Percentiles rank a stretch among this genome's conserved stretches.
Conservation (phyloP, 2,888 invertebrate genomes). For the Fissipunctia ypsillon region DNA sequence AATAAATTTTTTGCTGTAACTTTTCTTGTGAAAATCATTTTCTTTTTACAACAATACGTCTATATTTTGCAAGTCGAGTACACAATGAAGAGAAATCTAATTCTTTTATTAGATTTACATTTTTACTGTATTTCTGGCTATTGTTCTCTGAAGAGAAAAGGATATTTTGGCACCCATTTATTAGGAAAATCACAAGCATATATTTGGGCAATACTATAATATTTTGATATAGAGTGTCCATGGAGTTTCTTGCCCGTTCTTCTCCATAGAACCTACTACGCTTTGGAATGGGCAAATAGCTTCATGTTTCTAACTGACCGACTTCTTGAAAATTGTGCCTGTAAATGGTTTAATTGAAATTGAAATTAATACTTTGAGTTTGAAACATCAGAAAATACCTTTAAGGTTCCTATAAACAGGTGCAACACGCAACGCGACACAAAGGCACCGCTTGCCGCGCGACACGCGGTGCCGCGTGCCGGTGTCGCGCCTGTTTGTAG, state of each 20-base stretch:
- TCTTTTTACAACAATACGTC: neutral
- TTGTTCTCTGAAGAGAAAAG: neutral
- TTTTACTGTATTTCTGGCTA: neutral
- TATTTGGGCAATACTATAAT: neutral
- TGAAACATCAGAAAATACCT: neutral
- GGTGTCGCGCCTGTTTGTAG: too few relatives aligned
- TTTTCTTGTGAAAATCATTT: conserved; percentile 19
- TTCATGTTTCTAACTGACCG: neutral
- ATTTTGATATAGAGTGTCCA: neutral
- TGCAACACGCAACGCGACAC: too few relatives aligned
- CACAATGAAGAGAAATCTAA: neutral
- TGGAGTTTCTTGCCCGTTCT: neutral
- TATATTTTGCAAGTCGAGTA: neutral
- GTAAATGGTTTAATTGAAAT: neutral
- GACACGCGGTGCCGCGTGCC: too few relatives aligned
- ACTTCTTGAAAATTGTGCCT: neutral
- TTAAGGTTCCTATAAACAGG: too few relatives aligned
- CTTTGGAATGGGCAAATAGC: neutral
- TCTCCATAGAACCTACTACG: neutral
- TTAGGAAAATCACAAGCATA: neutral
- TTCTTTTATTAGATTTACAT: neutral
- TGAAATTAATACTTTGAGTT: too few relatives aligned
- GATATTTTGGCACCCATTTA: neutral
- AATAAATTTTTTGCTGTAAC: conserved; percentile 9
- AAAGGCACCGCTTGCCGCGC: too few relatives aligned